Evolutionary conservation across 2,797 vertebrate genomes (phyloP).

Genomic region (Gymnoscopelus braueri): DNA sequence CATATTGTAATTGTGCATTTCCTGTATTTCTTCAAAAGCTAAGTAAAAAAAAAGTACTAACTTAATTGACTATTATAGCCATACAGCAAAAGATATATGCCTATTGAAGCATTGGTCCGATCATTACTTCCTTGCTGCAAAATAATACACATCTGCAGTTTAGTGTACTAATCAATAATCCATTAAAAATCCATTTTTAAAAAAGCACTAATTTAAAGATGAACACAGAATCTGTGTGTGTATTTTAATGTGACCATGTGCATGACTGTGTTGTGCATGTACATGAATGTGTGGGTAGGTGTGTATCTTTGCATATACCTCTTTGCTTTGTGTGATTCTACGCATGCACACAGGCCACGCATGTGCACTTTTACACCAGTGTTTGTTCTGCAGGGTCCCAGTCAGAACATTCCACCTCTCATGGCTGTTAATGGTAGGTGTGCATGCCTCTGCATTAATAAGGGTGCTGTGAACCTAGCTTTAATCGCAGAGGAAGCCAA

Average conservation of each 20-base stretch:
- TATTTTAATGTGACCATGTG: background rate
- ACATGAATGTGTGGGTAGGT: background rate
- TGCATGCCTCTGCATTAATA: constrained; percentile 95
- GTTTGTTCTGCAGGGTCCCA: constrained; percentile 81
- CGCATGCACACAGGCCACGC: background rate
- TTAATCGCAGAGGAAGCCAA: constrained; percentile 92
- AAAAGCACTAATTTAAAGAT: background rate
- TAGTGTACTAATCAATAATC: background rate
- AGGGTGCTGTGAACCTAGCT: constrained; percentile 83
- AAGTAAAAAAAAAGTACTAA: background rate
- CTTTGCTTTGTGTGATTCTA: constrained; percentile 30
- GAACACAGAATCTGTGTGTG: constrained; percentile 8
- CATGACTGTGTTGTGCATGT: background rate
- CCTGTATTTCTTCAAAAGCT: too few relatives aligned
- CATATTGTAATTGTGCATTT: too few relatives aligned
- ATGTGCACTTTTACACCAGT: constrained; percentile 20
- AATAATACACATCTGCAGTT: background rate
- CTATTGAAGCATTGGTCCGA: too few relatives aligned
- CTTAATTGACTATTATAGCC: background rate
- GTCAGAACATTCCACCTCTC: constrained; percentile 88
- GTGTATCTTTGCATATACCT: constrained; percentile 2
- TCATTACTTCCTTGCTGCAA: too few relatives aligned
- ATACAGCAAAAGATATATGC: background rate
- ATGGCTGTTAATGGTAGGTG: constrained; percentile 84
- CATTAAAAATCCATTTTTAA: background rate